A percentile compares a stretch with the other conserved stretches of the same genome.
Evolutionary conservation across 2,888 invertebrate genomes (phyloP).

Genomic region (Caradrina clavipalpis): DNA sequence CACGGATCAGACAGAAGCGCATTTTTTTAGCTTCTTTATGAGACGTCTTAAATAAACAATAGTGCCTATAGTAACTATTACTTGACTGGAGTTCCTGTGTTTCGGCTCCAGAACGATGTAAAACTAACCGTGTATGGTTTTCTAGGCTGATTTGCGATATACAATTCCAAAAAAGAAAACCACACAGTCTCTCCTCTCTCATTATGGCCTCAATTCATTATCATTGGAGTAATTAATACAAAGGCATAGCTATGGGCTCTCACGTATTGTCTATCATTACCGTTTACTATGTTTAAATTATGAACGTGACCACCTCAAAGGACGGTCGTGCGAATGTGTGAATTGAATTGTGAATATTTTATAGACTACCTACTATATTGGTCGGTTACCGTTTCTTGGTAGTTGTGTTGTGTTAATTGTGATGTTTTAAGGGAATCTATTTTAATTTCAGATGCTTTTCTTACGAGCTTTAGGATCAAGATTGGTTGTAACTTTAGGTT

Average conservation of each 20-base stretch:
- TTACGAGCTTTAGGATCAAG: not conserved
- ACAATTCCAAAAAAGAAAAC: too few relatives aligned
- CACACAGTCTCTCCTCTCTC: constrained; percentile 7
- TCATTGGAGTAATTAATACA: constrained; percentile 65
- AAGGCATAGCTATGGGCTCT: constrained; percentile 62
- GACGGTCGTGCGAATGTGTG: constrained; percentile 58
- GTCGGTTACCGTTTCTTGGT: constrained; percentile 16
- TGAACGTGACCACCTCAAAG: constrained; percentile 66
- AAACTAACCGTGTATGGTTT: too few relatives aligned
- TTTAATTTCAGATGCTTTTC: not conserved
- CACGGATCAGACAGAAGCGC: too few relatives aligned
- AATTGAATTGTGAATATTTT: constrained; percentile 61
- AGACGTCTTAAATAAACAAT: too few relatives aligned
- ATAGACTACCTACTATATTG: constrained; percentile 47
- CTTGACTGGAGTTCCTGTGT: too few relatives aligned
- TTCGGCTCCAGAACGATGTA: too few relatives aligned
- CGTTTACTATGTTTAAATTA: constrained; percentile 62
- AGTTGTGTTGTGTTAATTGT: not conserved
- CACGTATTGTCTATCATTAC: constrained; percentile 65
- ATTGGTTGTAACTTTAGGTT: too few relatives aligned
- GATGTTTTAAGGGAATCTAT: not conserved
- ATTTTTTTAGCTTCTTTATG: too few relatives aligned
- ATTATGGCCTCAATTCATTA: constrained; percentile 40
- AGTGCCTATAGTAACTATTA: too few relatives aligned
- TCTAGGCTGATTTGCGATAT: too few relatives aligned